Base-by-base conservation (phyloP, 2,888 invertebrate genomes). In the Balanococcus diminutus region DNA sequence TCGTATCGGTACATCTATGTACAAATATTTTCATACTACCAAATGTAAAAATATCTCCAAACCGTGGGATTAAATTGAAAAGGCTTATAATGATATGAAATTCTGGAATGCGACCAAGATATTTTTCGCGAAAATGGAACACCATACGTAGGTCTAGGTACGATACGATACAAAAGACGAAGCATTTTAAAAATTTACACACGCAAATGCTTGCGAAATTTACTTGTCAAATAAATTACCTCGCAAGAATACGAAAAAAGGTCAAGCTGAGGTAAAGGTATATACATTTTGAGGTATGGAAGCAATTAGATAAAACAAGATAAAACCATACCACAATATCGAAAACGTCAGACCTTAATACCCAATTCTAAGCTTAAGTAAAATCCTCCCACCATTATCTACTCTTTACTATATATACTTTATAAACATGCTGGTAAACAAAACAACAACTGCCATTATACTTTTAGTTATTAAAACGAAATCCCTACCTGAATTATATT, bases 271-370 rank as follows among this genome's bases (percentile, higher is more conserved):
- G 42, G 16, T 42, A 42, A 3, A 11, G 3, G 8, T 36, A 3
- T 42, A 16, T 42, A 56, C 11, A 22, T 56, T 56, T 56, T 56
- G 22, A 56, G 19, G 56, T 56, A 56, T 56, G 19, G 19, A 56
- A 56, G 56, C 56, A 56, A 56, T 56, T 56, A 56, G 56, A 56
- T 56, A 56, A 22, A 4, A 56, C 22, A 56, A 56, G 56, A 56
- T 56, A 42, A 56, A 56, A 56, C 56, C 56, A 56, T 22, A 22
- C 19, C 22, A 56, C 56, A 22, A 56, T 22, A 56, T 56, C 56
- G 56, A 56, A 56, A 56, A 56, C 22, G 56, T 56, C 56, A 56
- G 22, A 56, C 56, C 56, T 56, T 56, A 56, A 56, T 56, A 56
- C 56, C 22, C 56, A 56, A 56, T 22, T 56, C 56, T 22, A 56